Evolutionary conservation across 2,888 invertebrate species (phyloP).

Genomic region (Drosophila mettleri): DNA sequence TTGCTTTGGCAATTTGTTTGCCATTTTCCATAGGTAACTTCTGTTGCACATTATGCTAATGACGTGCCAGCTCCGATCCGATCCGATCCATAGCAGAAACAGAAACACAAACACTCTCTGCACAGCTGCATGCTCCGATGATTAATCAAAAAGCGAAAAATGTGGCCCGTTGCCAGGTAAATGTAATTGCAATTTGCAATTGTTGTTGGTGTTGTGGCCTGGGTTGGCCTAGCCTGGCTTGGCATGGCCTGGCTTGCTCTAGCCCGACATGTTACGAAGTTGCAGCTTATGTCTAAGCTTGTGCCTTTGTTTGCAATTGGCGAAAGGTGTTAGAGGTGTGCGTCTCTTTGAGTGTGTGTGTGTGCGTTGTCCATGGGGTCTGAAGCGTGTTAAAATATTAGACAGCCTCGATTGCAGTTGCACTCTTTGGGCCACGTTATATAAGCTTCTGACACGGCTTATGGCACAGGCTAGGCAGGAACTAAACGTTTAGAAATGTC

Average conservation of each 20-base stretch:
- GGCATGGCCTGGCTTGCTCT: conserved; percentile 24
- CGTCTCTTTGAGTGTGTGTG: conserved; percentile 16
- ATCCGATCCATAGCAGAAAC: conserved; percentile 33
- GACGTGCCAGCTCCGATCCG: conserved; percentile 67
- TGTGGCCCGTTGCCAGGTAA: conserved; percentile 69
- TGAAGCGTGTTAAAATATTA: conserved; percentile 53
- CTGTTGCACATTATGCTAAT: conserved; percentile 80
- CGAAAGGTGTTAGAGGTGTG: conserved; percentile 66
- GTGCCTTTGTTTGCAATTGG: conserved; percentile 63
- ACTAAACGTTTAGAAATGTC: conserved; percentile 12
- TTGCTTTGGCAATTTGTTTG: conserved; percentile 75
- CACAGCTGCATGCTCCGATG: conserved; percentile 69
- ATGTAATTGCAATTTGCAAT: conserved; percentile 70
- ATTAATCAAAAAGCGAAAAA: conserved; percentile 72
- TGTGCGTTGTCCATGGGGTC: conserved; percentile 24
- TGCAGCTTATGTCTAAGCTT: conserved; percentile 32
- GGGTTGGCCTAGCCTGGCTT: conserved; percentile 20
- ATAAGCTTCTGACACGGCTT: conserved; percentile 39
- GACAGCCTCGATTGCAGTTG: conserved; percentile 44
- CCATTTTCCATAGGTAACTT: conserved; percentile 73
- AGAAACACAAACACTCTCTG: conserved; percentile 27
- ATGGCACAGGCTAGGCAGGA: conserved; percentile 21
- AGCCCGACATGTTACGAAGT: conserved; percentile 37
- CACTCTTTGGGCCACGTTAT: conserved; percentile 48
- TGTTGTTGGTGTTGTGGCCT: conserved; percentile 46